Evolutionary conservation across 2,113 vertebrate genomes (phyloP), one percentile per base, ranked within the genome.

Genomic region (Origma solitaria): DNA sequence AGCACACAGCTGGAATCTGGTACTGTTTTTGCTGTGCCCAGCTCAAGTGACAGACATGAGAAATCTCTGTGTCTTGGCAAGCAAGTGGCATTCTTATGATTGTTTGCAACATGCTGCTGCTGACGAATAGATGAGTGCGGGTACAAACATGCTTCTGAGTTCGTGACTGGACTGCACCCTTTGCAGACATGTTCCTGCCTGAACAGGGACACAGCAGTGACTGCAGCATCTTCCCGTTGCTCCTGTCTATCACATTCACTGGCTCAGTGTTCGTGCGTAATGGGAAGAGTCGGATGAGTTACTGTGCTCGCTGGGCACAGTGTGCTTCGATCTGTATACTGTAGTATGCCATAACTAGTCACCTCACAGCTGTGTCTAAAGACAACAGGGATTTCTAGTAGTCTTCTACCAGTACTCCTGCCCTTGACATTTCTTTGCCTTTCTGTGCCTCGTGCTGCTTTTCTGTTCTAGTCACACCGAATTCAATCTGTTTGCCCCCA

Each of bases 111-210:
- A 30, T 1, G 10, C 79, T 88, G 68, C 53, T 51, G 81, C 60
- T 64, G 88, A 79, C 62, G 94, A 95, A 93, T 92, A 88, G 82
- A 94, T 45, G 87, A 90, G 50, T 4, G 15, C 23, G 40, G 65
- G 96, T 92, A 69, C 57, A 94, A 94, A 95, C 96, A 90, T 7
- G 94, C 51, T 94, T 56, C 70, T 94, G 86, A 73, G 66, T 93
- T 82, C 16, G 13, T 88, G 92, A 86, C 92, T 93, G 93, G 83
- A 57, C 95, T 92, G 80, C 69, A 71, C 94, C 92, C 90, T 75
- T 38, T 82, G 57, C 71, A 88, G 81, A 91, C 95, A 28, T 45
- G 92, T 88, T 94, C 66, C 86, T 92, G 92, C 96, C 76, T 94
- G 95, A 94, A 15, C 8, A 45, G 53, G 64, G 71, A 37, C 95